Base-by-base conservation (phyloP, 1,140 invertebrate genomes). In the Sminthurides bifidus region DNA sequence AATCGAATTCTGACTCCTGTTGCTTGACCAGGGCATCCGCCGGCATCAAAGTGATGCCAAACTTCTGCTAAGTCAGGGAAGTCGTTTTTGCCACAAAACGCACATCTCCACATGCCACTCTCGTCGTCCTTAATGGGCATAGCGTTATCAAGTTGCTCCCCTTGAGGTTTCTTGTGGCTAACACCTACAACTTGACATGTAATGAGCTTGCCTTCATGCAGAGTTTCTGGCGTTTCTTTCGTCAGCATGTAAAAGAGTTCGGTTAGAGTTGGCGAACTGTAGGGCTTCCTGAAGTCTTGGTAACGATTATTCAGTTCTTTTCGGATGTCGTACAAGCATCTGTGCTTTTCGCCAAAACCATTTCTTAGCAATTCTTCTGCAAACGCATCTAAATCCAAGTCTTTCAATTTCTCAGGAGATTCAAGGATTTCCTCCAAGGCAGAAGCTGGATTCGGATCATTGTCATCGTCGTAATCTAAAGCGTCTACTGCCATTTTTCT, bases 401-500 rank as follows among this genome's bases (percentile, higher is more conserved):
- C 95, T 70, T 94, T 94, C 0, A 98, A 73, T 65, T 90, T 78
- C 64, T 97, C 92, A 0, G 95, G 94, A 2, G 88, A 84, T 72
- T 96, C 89, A 0, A 98, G 72, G 67, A 98, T 98, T 73, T 98
- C 94, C 67, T 98, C 93, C 1, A 99, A 72, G 17, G 95, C 94
- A 2, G 88, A 88, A 0, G 92, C 91, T 0, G 94, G 92, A 76
- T 98, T 96, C n/a, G 73, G 74, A 59, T 79, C 76, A 61, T 76
- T 73, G 30, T 75, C 75, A 21, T 60, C 59, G 29, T 49, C 49
- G 64, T 97, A 96, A 64, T 99, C 96, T 12, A 98, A 73, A 6
- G 96, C 96, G 76, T 99, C 96, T 0, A 98, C 92, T 3, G 95
- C 96, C 94, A 99, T 99, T 75, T 99, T 99, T 21, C 93, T 74